Conservation (phyloP, 2,888 invertebrate species). For the Polydrusus pterygomalis region DNA sequence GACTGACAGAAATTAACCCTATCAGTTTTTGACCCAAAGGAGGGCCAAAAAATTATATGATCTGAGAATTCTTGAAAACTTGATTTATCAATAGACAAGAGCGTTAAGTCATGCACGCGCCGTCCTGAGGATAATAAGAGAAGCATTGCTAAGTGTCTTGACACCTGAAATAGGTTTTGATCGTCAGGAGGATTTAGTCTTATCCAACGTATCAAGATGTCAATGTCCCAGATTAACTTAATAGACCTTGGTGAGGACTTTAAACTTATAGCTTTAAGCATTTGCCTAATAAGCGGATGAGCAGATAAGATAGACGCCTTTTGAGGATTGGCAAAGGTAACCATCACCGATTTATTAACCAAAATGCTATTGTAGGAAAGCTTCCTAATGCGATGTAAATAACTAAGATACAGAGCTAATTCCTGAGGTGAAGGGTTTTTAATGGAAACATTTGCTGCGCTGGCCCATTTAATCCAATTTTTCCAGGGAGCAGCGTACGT, state of each 20-base stretch:
- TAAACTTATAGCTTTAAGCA: conserved; percentile 54
- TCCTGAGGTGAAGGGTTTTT: conserved; percentile 36
- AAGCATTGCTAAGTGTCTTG: conserved; percentile 42
- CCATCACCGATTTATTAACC: conserved; percentile 60
- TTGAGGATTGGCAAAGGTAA: conserved; percentile 55
- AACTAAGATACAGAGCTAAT: conserved; percentile 47
- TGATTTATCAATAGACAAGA: conserved; percentile 42
- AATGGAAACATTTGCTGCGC: conserved; percentile 6
- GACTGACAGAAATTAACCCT: conserved; percentile 13
- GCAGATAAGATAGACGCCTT: conserved; percentile 25
- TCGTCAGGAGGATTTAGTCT: conserved; percentile 10
- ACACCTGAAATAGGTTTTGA: conserved; percentile 39
- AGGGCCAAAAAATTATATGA: conserved; percentile 16
- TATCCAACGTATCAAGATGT: conserved; percentile 16
- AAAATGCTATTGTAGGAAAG: conserved; percentile 39
- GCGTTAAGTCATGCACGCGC: conserved; percentile 59
- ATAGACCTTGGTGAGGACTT: conserved; percentile 24
- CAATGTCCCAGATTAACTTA: conserved; percentile 43
- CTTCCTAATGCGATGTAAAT: conserved; percentile 50
- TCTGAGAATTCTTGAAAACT: conserved; percentile 27
- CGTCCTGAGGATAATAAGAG: conserved; percentile 54
- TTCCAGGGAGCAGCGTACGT: conserved; percentile 21
- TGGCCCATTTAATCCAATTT: conserved; percentile 21
- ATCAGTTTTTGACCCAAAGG: conserved; percentile 23
- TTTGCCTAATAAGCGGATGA: conserved; percentile 54